Evolutionary conservation across 2,888 invertebrate genomes (phyloP).

Genomic region (Enoplolaimus lenunculus): DNA sequence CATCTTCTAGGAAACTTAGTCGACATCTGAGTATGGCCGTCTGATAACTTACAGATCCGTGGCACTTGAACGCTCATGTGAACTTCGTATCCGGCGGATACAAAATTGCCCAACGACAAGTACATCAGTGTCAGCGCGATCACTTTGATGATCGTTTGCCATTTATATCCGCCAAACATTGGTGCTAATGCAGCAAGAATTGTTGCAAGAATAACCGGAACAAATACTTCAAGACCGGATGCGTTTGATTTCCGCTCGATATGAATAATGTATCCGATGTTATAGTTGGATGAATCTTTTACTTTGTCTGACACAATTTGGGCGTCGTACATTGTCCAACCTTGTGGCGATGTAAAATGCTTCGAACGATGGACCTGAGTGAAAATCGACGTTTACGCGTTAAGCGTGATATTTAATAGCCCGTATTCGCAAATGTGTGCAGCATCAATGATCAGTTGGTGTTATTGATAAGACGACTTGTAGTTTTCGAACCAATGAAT

Average conservation of each 20-base stretch:
- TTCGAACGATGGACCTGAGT: too few relatives aligned
- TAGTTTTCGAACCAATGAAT: too few relatives aligned
- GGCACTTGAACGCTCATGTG: background rate
- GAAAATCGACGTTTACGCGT: too few relatives aligned
- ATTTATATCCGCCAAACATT: background rate
- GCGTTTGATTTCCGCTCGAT: background rate
- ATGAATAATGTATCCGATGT: background rate
- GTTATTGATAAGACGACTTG: too few relatives aligned
- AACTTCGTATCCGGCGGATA: background rate
- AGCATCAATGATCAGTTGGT: too few relatives aligned
- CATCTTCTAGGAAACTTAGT: too few relatives aligned
- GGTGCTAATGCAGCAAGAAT: constrained; percentile 16
- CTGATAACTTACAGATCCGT: constrained; percentile 12
- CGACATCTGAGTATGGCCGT: too few relatives aligned
- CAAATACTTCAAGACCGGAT: constrained; percentile 2
- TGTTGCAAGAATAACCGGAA: constrained; percentile 8
- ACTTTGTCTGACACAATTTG: background rate
- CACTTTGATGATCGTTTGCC: constrained; percentile 16
- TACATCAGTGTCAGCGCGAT: background rate
- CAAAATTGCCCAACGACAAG: constrained; percentile 2
- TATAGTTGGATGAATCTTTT: background rate
- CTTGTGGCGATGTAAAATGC: background rate
- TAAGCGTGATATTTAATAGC: too few relatives aligned
- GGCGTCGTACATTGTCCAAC: background rate
- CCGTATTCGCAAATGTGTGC: too few relatives aligned